Percentiles rank a stretch among this genome's conserved stretches.
Conservation (phyloP, 2,113 vertebrate genomes). For the Cynopterus brachyotis region DNA sequence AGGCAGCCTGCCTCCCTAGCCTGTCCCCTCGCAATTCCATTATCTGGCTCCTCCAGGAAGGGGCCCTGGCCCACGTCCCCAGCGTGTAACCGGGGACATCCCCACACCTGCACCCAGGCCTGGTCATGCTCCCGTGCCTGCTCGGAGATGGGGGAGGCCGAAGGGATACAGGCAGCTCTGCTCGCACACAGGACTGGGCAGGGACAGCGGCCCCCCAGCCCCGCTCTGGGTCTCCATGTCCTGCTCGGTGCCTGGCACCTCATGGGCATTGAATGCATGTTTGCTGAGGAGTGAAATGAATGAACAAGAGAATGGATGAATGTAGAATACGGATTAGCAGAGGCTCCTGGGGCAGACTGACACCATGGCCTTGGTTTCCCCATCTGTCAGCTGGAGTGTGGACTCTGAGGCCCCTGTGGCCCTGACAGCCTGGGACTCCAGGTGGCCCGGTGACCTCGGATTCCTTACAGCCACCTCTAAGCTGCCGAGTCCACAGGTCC, state of each 20-base stretch:
- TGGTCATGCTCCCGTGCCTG: not conserved
- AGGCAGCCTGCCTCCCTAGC: not conserved
- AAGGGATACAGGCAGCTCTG: not conserved
- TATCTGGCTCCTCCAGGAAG: not conserved
- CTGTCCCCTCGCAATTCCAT: accelerated
- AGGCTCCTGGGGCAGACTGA: not conserved
- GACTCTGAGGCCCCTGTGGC: not conserved
- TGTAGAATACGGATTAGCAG: not conserved
- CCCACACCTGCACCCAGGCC: not conserved
- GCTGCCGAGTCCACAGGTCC: not conserved
- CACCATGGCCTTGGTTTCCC: not conserved
- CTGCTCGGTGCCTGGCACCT: not conserved
- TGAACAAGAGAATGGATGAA: not conserved
- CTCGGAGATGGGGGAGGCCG: not conserved
- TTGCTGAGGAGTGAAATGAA: not conserved
- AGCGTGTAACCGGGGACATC: not conserved
- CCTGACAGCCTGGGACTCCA: not conserved
- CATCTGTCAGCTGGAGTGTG: not conserved
- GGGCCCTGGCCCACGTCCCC: not conserved
- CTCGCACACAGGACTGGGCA: not conserved
- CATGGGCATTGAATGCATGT: accelerated
- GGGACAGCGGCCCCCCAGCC: not conserved
- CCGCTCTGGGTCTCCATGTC: not conserved
- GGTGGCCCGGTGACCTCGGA: not conserved
- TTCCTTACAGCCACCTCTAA: not conserved